A percentile compares a stretch with the other conserved stretches of the same genome.
phyloP scores from a whole-genome alignment of 1,140 invertebrate species.

The Colletes latitarsis region DNA sequence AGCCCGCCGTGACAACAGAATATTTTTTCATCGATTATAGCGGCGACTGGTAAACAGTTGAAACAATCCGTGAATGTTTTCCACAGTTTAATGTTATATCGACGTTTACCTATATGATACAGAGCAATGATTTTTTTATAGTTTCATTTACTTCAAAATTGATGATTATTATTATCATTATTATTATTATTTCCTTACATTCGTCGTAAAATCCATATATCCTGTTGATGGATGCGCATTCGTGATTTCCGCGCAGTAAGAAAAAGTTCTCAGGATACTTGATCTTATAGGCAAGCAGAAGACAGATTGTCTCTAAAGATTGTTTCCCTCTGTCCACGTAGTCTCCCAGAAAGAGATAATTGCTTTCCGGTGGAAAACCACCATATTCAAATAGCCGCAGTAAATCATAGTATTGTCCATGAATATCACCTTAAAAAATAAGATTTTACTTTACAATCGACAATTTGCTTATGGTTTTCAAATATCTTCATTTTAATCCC shows the following conservation, averaged over 20 bases:
- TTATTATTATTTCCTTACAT: conserved; percentile 83
- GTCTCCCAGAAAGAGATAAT: conserved; percentile 98
- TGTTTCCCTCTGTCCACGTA: conserved; percentile 94
- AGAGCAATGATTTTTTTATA: neutral
- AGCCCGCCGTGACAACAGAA: conserved; percentile 98
- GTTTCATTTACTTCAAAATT: neutral
- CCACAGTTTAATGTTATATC: conserved; percentile 99
- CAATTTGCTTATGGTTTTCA: neutral
- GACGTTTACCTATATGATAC: conserved; percentile 83
- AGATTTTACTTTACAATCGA: neutral
- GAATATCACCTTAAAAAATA: conserved; percentile 93
- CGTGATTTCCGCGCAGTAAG: conserved; percentile 91
- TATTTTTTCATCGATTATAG: conserved; percentile 98
- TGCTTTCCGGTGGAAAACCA: conserved; percentile 99
- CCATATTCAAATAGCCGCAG: conserved; percentile 99
- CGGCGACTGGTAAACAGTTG: conserved; percentile 97
- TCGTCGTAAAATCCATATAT: conserved; percentile 99
- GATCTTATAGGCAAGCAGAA: conserved; percentile 97
- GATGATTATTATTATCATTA: too few species aligned
- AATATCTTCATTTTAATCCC: too few species aligned
- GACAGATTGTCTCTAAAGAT: conserved; percentile 94
- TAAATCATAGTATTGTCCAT: conserved; percentile 99
- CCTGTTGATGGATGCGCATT: conserved; percentile 96
- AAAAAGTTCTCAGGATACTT: conserved; percentile 96
- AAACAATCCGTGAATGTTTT: conserved; percentile 99